Evolutionary conservation across 2,797 vertebrate species (phyloP).

Genomic region (Salarias fasciatus): DNA sequence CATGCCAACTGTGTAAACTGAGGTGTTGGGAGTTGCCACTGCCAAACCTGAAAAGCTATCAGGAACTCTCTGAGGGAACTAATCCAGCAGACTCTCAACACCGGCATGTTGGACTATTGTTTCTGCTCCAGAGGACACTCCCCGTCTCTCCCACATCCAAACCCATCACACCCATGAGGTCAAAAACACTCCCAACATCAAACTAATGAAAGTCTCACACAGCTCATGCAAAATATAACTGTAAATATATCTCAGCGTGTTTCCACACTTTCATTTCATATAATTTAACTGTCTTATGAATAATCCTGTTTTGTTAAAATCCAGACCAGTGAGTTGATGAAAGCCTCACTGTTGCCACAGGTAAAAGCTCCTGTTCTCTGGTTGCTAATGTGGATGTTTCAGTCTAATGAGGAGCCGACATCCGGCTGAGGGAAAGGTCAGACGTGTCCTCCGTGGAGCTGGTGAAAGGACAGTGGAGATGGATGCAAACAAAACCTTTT

Average conservation of each 20-base stretch:
- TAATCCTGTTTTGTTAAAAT: too few relatives aligned
- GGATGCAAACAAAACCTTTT: neutral
- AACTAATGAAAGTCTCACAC: neutral
- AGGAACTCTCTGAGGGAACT: conserved; percentile 48
- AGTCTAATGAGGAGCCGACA: conserved; percentile 6
- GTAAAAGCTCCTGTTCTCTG: conserved; percentile 1
- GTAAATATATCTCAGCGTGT: neutral
- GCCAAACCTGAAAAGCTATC: conserved; percentile 57
- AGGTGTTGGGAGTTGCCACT: conserved; percentile 45
- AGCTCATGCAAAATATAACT: neutral
- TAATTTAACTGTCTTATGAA: neutral
- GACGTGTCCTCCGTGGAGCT: neutral
- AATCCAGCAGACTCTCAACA: conserved; percentile 35
- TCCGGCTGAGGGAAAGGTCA: conserved; percentile 18
- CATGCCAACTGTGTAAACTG: conserved; percentile 40
- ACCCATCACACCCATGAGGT: conserved; percentile 42
- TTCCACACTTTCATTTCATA: neutral
- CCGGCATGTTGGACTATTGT: conserved; percentile 49
- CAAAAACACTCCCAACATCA: conserved; percentile 15
- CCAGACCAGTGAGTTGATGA: neutral
- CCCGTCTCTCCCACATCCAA: conserved; percentile 63
- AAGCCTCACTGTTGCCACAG: neutral
- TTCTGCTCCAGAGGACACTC: conserved; percentile 54
- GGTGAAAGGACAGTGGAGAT: conserved; percentile 1
- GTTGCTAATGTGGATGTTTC: conserved; percentile 1